A percentile compares a stretch with the other conserved stretches of the same genome.
These are phyloP conservation scores for Polymixis lichenea DNA, from an alignment of 2,888 invertebrate species.

Conservation along the genomic window DNA sequence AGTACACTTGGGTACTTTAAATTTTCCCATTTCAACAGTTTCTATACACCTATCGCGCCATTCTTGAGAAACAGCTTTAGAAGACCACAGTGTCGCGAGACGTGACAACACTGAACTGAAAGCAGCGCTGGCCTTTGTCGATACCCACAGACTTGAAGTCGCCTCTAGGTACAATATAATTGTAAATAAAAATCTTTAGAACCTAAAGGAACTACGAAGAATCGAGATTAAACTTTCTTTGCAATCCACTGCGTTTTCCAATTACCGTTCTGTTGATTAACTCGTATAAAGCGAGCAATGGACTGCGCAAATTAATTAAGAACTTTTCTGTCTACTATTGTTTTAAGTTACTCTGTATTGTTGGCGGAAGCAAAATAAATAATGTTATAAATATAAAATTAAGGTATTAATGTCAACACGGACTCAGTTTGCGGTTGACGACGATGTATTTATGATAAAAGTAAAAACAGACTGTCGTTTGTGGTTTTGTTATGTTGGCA, in stretches of 20 bases:
- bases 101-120: conserved; percentile 50
- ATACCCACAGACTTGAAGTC: conserved; percentile 60
- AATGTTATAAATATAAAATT: conserved; percentile 43
- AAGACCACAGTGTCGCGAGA: conserved; percentile 35
- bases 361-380: conserved; percentile 25
- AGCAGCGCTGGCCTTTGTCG: conserved; percentile 56
- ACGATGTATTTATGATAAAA: conserved; percentile 60
- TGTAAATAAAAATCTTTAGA: conserved; percentile 61
- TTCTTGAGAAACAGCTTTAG: conserved; percentile 46
- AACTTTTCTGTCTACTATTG: conserved; percentile 19
- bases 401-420: conserved; percentile 39
- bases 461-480: conserved; percentile 50
- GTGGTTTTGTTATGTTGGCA: conserved; percentile 56
- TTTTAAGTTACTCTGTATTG: conserved; percentile 24
- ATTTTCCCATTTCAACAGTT: conserved; percentile 47
- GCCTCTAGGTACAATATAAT: conserved; percentile 62
- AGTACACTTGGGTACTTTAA: conserved; percentile 44
- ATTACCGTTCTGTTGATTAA: conserved; percentile 46
- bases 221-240: conserved; percentile 48
- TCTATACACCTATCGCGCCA: conserved; percentile 51
- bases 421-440: conserved; percentile 54
- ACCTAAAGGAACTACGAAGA: conserved; percentile 45
- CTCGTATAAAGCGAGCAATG: conserved; percentile 43
- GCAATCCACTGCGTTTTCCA: conserved; percentile 51
- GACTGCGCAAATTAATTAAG: conserved; percentile 47